phyloP scores from a whole-genome alignment of 1,140 invertebrate genomes.

The Conus betulinus region DNA sequence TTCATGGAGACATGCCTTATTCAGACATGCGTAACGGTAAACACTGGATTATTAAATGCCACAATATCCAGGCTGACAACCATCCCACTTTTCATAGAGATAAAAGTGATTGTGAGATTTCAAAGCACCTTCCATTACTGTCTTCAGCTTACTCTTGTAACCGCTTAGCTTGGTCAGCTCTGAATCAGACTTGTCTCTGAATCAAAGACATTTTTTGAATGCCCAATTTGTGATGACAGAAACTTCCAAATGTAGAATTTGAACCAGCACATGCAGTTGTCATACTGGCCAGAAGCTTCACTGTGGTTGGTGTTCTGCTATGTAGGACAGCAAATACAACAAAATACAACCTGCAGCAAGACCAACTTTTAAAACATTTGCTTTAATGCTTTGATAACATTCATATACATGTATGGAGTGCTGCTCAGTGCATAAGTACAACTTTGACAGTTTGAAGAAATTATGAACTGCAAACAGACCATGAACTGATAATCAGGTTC shows the following conservation, averaged over 20 bases:
- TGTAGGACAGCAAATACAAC: slow-evolving; percentile 6
- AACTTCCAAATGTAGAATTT: neutral
- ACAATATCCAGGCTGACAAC: neutral
- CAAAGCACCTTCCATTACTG: neutral
- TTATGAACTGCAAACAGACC: no score
- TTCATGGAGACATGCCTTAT: neutral
- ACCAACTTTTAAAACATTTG: neutral
- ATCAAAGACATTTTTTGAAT: neutral
- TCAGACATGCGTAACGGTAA: neutral
- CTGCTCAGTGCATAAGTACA: no score
- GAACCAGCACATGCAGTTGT: neutral
- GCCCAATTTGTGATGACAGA: neutral
- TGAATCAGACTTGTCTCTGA: neutral
- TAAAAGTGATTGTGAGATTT: neutral
- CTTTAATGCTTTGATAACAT: neutral
- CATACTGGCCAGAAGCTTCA: slow-evolving; percentile 16
- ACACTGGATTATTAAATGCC: neutral
- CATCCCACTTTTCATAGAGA: neutral
- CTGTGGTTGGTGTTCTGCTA: neutral
- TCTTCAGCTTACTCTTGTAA: neutral
- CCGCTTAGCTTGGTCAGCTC: neutral
- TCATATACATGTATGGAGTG: no score
- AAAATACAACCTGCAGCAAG: slow-evolving; percentile 6
- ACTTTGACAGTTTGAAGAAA: no score
- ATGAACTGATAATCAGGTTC: no score